These are phyloP conservation scores for Ariolimax columbianus DNA, from an alignment of 2,888 invertebrate species.

Conservation along the genomic window DNA sequence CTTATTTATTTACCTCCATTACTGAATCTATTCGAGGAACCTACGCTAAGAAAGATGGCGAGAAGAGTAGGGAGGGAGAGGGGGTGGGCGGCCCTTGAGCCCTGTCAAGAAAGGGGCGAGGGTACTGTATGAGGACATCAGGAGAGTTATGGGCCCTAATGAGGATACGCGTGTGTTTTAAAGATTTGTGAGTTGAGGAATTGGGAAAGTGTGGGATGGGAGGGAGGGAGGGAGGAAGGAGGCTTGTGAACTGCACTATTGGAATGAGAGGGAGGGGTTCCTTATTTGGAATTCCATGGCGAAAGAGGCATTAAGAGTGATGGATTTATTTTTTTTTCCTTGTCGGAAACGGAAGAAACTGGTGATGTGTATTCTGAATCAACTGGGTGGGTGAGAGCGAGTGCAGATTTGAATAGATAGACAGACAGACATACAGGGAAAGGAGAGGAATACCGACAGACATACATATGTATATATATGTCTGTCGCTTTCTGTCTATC, in stretches of 20 bases:
- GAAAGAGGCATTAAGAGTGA: not conserved
- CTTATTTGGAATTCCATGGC: not conserved
- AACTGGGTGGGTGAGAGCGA: too few species aligned
- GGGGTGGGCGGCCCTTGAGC: too few species aligned
- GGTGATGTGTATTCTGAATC: too few species aligned
- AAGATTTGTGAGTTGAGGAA: not conserved
- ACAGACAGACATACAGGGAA: too few species aligned
- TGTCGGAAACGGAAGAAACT: too few species aligned
- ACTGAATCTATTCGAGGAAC: not conserved
- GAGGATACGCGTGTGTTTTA: not conserved
- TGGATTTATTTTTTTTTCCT: not conserved
- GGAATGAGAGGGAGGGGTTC: not conserved
- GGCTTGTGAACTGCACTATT: not conserved
- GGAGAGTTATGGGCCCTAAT: conserved; percentile 4
- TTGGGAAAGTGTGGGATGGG: not conserved
- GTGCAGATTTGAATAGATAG: too few species aligned
- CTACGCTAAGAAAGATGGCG: not conserved
- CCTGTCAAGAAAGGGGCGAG: not conserved
- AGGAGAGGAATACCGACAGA: too few species aligned
- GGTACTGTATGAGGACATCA: not conserved
- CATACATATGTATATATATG: too few species aligned
- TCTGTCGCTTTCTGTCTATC: too few species aligned
- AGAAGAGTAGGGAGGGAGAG: not conserved
- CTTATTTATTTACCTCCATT: not conserved
- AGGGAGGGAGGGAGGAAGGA: not conserved